Percentiles rank a stretch among this genome's conserved stretches.
These are phyloP conservation scores for Oasisia sp. DNA, from an alignment of 2,888 invertebrate genomes.

Conservation along the genomic window DNA sequence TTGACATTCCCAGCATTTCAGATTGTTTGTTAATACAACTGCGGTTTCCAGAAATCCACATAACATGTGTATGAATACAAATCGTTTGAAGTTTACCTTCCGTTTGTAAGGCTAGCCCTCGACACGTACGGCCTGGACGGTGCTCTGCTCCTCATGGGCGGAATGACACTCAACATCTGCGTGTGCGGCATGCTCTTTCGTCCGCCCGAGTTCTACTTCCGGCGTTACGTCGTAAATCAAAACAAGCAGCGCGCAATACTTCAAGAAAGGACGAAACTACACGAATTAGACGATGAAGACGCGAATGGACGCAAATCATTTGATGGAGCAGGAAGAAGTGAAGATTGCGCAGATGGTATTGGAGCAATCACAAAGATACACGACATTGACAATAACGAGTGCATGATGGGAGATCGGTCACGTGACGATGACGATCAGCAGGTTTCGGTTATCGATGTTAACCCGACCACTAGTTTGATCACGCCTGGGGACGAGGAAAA, in stretches of 20 bases:
- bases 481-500: background rate
- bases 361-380: background rate
- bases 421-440: background rate
- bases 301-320: background rate
- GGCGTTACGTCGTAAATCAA: background rate
- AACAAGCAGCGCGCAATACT: background rate
- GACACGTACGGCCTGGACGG: conserved; percentile 47
- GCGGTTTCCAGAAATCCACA: too few species aligned
- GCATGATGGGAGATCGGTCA: background rate
- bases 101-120: conserved; percentile 41
- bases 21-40: too few species aligned
- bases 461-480: background rate
- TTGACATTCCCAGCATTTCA: too few species aligned
- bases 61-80: too few species aligned
- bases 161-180: conserved; percentile 46
- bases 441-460: background rate
- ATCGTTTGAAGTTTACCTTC: background rate
- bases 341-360: background rate
- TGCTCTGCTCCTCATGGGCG: conserved; percentile 48
- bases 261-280: background rate
- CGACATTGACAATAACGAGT: background rate
- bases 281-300: background rate
- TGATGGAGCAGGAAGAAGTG: background rate
- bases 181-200: conserved; percentile 46
- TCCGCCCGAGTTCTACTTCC: conserved; percentile 37